Percentiles rank a stretch among this genome's conserved stretches.
These are phyloP conservation scores for Lateolabrax maculatus DNA, from an alignment of 2,797 vertebrate species.

Conservation along the genomic window DNA sequence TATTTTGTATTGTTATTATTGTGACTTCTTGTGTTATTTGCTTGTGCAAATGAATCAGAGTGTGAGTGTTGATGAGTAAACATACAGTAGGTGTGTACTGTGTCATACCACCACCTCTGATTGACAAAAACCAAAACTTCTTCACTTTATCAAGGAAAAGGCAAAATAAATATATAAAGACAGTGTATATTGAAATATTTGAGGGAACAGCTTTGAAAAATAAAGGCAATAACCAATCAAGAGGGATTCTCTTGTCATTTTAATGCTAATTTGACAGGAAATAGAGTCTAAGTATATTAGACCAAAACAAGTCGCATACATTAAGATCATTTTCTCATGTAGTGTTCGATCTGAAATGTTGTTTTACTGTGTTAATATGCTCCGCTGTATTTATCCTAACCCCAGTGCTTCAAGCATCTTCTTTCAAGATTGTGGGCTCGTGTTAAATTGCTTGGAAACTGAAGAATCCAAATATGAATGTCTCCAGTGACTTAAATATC, in stretches of 20 bases:
- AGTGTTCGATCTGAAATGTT: constrained; percentile 48
- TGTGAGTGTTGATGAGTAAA: constrained; percentile 61
- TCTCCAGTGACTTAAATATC: constrained; percentile 20
- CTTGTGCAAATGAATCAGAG: constrained; percentile 71
- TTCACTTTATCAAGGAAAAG: constrained; percentile 51
- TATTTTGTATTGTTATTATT: constrained; percentile 72
- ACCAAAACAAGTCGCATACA: constrained; percentile 42
- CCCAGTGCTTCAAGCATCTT: constrained; percentile 38
- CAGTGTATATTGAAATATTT: constrained; percentile 53
- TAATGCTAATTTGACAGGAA: constrained; percentile 49
- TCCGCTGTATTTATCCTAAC: constrained; percentile 55
- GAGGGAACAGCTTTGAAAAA: constrained; percentile 56
- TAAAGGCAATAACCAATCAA: constrained; percentile 66
- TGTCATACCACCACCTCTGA: constrained; percentile 72
- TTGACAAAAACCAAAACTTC: constrained; percentile 71
- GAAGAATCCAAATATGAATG: constrained; percentile 4
- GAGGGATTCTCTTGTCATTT: constrained; percentile 46
- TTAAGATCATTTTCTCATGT: constrained; percentile 28
- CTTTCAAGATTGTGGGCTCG: constrained; percentile 29
- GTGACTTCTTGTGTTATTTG: constrained; percentile 58
- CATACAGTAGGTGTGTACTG: constrained; percentile 37
- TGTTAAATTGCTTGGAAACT: constrained; percentile 38
- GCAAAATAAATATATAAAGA: constrained; percentile 33
- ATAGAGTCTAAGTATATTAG: constrained; percentile 33
- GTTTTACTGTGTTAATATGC: constrained; percentile 53